Evolutionary conservation across 2,113 vertebrate genomes (phyloP), one percentile per base, ranked within the genome.

Genomic region (Lophura nycthemera): DNA sequence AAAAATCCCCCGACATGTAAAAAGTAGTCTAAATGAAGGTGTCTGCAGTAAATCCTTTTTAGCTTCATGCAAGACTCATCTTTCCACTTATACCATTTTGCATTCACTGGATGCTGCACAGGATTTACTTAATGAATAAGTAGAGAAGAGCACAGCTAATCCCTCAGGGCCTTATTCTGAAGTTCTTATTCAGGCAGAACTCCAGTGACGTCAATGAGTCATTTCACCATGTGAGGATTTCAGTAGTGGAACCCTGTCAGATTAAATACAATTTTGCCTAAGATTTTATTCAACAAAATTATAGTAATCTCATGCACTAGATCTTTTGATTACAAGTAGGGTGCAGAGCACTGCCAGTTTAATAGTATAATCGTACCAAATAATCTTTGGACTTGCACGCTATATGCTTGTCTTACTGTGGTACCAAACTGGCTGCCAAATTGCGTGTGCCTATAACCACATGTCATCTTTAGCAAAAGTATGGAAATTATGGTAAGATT

Each of bases 361-460:
- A 89, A 74, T 86, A 88, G 59, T 38, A 94, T 54, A 86, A 92
- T 75, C n/a, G 15, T 73, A 47, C 6, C 3, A 78, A 92, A 83
- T 70, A 50, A 54, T 30, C 52, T 57, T 32, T 0, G 0, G 86
- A 81, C 48, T 42, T 72, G 11, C 29, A 64, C 17, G 27, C 56
- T 72, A 34, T 52, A 32, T 84, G 36, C 27, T 84, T 79, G 52
- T 60, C 56, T 90, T 93, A 54, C 5, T 94, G 48, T 57, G 71
- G 85, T 84, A 95, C 48, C 61, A 93, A 92, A 89, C 27, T 59
- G n/a, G 43, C 54, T 91, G 64, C 89, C 85, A 90, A 93, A 95
- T 79, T 25, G 14, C 18, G 84, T 0, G 0, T 75, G 73, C 25
- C 81, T 95, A 83, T 92, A 65, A 83, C 69, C 83, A 71, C 13